phyloP scores from a whole-genome alignment of 2,797 vertebrate genomes.

The Falco cherrug region DNA sequence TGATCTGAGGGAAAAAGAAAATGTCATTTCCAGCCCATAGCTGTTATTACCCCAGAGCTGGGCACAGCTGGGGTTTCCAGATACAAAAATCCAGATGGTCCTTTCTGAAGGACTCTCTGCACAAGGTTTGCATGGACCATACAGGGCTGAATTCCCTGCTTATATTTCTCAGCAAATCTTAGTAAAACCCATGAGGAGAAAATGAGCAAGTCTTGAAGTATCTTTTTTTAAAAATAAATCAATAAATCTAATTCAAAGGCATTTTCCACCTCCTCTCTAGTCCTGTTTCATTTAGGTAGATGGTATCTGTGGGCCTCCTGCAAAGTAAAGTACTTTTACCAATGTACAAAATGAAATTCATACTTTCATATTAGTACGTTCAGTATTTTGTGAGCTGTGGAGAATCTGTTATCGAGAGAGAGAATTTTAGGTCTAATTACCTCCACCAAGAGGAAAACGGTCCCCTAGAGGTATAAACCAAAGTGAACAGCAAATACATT shows the following conservation, averaged over 20 bases:
- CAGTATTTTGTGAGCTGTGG: background rate
- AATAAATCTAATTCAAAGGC: background rate
- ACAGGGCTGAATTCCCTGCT: background rate
- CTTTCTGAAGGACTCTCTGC: background rate
- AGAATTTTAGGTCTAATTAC: constrained; percentile 31
- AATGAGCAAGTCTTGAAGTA: background rate
- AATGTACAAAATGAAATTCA: background rate
- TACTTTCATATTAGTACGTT: background rate
- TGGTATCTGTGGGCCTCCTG: background rate
- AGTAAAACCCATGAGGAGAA: background rate
- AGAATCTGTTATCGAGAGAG: background rate
- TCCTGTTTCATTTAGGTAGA: background rate
- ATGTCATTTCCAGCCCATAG: background rate
- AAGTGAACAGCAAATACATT: background rate
- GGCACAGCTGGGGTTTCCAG: background rate
- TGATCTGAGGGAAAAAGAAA: background rate
- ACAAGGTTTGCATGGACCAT: background rate
- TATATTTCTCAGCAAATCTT: background rate
- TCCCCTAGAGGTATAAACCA: background rate
- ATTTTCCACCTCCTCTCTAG: background rate
- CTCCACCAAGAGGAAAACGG: background rate
- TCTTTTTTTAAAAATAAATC: background rate
- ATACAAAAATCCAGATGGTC: background rate
- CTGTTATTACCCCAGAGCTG: background rate
- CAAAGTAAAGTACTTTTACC: background rate